Evolutionary conservation across 1,140 invertebrate species (phyloP).

Genomic region (Papilio dardanus): DNA sequence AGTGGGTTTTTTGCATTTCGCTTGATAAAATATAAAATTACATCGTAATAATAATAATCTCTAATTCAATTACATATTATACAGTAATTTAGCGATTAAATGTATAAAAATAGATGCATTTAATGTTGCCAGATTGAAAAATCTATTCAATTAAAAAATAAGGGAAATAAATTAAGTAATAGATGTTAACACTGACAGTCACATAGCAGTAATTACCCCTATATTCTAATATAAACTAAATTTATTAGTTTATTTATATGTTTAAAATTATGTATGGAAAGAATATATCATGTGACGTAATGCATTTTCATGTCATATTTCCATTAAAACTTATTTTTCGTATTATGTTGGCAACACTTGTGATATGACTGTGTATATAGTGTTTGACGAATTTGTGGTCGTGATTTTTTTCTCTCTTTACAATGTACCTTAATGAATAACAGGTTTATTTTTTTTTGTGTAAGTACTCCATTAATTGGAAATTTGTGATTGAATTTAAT

Average conservation of each 20-base stretch:
- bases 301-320: neutral
- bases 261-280: neutral
- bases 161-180: conserved; percentile 8
- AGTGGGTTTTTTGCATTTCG: neutral
- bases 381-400: conserved; percentile 63
- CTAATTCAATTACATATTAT: conserved; percentile 5
- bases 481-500: conserved; percentile 81
- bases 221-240: neutral
- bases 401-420: conserved; percentile 61
- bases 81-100: neutral
- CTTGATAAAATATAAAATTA: neutral
- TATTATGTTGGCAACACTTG: conserved; percentile 41
- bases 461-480: conserved; percentile 79
- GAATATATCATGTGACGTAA: neutral
- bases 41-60: neutral
- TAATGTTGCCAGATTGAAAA: conserved; percentile 15
- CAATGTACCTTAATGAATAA: conserved; percentile 67
- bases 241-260: neutral
- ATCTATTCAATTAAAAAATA: neutral
- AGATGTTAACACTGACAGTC: neutral
- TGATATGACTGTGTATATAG: conserved; percentile 66
- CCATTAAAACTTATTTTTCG: neutral
- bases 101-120: neutral
- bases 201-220: neutral
- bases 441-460: conserved; percentile 67